Conservation (phyloP, 2,888 invertebrate genomes). For the Troilus luridus region DNA sequence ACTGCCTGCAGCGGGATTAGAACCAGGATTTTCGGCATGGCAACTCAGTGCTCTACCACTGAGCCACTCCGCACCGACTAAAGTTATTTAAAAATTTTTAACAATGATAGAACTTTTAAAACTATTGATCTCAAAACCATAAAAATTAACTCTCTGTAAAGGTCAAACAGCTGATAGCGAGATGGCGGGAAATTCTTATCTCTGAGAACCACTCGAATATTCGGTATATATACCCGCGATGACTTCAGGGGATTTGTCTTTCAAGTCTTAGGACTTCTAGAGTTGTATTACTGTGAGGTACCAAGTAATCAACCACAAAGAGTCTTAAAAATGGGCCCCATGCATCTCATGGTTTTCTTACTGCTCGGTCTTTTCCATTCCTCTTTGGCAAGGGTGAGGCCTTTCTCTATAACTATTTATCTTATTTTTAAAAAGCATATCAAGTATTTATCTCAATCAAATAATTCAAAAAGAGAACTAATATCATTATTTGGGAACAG, state of each 20-base stretch:
- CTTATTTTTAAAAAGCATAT: too few relatives aligned
- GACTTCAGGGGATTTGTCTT: background rate
- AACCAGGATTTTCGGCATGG: too few relatives aligned
- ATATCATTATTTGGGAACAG: background rate
- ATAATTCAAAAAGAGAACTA: background rate
- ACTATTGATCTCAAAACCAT: conserved; percentile 48
- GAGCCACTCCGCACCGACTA: too few relatives aligned
- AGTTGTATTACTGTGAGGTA: conserved; percentile 23
- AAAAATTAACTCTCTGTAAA: background rate
- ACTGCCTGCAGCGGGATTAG: too few relatives aligned
- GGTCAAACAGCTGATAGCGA: conserved; percentile 29
- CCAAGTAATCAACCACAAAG: conserved; percentile 23
- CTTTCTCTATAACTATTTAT: too few relatives aligned
- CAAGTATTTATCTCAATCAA: background rate
- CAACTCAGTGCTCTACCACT: background rate
- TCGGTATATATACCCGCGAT: background rate
- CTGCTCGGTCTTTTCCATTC: conserved; percentile 15
- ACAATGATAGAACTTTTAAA: background rate
- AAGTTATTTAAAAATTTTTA: too few relatives aligned
- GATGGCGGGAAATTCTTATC: conserved; percentile 26
- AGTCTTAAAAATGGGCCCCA: conserved; percentile 42
- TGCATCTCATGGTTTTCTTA: conserved; percentile 28
- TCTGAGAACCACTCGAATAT: background rate
- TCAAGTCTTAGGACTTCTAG: conserved; percentile 26
- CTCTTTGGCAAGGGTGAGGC: background rate